A percentile compares a stretch with the other conserved stretches of the same genome.
Conservation (phyloP, 2,888 invertebrate species). For the Epinotia brunnichana region DNA sequence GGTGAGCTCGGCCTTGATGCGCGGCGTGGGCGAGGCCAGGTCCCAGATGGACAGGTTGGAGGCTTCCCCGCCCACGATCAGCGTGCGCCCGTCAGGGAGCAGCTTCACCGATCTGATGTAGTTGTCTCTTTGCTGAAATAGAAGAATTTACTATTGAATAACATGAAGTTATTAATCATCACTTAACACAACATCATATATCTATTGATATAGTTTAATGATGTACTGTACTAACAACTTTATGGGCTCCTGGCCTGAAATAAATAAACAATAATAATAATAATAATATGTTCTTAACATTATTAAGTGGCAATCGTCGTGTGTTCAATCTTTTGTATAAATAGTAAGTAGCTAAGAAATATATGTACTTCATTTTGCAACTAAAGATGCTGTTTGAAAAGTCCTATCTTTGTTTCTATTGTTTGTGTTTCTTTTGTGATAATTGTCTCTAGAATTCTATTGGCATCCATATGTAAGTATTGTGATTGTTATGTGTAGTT, state of each 20-base stretch:
- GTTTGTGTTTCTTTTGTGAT: too few relatives aligned
- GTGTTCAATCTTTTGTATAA: not conserved
- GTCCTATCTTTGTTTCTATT: too few relatives aligned
- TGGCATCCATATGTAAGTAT: too few relatives aligned
- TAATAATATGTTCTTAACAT: not conserved
- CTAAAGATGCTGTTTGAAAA: too few relatives aligned
- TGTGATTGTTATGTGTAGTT: not conserved
- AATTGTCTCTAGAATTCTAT: not conserved
- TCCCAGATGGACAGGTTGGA: slow-evolving; percentile 98
- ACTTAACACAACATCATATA: too few relatives aligned
- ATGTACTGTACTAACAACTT: too few relatives aligned
- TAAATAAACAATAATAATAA: too few relatives aligned
- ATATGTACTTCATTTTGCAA: too few relatives aligned
- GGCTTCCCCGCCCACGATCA: slow-evolving; percentile 98
- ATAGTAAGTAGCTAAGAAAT: too few relatives aligned
- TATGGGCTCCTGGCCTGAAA: too few relatives aligned
- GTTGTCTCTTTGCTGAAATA: slow-evolving; percentile 92
- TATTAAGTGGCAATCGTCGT: not conserved
- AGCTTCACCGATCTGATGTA: slow-evolving; percentile 98
- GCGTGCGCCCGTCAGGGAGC: slow-evolving; percentile 94
- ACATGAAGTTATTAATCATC: not conserved
- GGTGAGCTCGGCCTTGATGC: slow-evolving; percentile 96
- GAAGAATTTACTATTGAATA: not conserved
- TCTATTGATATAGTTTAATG: too few relatives aligned
- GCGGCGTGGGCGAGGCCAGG: slow-evolving; percentile 93